phyloP scores from a whole-genome alignment of 1,140 invertebrate species.

The Pygmarrhopalites habei region DNA sequence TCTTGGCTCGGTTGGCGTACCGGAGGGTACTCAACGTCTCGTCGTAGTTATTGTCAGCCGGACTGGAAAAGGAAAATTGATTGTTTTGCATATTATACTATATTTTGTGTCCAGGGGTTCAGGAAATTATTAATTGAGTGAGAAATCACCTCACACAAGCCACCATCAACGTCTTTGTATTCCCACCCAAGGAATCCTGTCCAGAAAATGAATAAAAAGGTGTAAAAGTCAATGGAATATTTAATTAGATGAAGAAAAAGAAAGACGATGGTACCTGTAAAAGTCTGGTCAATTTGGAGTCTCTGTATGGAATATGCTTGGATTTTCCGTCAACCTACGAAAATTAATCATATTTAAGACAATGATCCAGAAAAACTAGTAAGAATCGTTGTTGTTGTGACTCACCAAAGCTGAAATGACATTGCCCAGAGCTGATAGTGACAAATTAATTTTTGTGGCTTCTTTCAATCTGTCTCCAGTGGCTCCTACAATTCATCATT shows the following conservation, averaged over 20 bases:
- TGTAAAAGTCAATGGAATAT: not conserved
- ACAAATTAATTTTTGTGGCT: slow-evolving; percentile 93
- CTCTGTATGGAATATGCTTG: slow-evolving; percentile 86
- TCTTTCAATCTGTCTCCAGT: slow-evolving; percentile 81
- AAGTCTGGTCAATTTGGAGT: slow-evolving; percentile 85
- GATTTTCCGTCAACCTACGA: slow-evolving; percentile 80
- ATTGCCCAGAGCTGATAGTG: slow-evolving; percentile 84
- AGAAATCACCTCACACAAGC: slow-evolving; percentile 59
- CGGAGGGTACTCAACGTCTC: slow-evolving; percentile 82
- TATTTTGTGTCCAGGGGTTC: too few relatives aligned
- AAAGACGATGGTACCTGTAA: slow-evolving; percentile 56
- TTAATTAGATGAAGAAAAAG: not conserved
- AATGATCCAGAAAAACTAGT: too few relatives aligned
- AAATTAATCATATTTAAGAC: too few relatives aligned
- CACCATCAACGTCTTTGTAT: slow-evolving; percentile 90
- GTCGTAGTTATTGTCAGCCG: slow-evolving; percentile 80
- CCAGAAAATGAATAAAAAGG: slow-evolving; percentile 8
- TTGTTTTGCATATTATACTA: too few relatives aligned
- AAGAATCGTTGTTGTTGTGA: too few relatives aligned
- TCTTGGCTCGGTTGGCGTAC: slow-evolving; percentile 85
- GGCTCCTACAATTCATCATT: slow-evolving; percentile 54
- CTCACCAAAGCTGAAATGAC: slow-evolving; percentile 88
- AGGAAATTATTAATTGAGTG: too few relatives aligned
- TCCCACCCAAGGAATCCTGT: slow-evolving; percentile 84
- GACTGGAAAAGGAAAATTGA: slow-evolving; percentile 48